Percentiles rank a stretch among this genome's conserved stretches.
Evolutionary conservation across 2,113 vertebrate species (phyloP).

Genomic region (Girardinichthys multiradiatus): DNA sequence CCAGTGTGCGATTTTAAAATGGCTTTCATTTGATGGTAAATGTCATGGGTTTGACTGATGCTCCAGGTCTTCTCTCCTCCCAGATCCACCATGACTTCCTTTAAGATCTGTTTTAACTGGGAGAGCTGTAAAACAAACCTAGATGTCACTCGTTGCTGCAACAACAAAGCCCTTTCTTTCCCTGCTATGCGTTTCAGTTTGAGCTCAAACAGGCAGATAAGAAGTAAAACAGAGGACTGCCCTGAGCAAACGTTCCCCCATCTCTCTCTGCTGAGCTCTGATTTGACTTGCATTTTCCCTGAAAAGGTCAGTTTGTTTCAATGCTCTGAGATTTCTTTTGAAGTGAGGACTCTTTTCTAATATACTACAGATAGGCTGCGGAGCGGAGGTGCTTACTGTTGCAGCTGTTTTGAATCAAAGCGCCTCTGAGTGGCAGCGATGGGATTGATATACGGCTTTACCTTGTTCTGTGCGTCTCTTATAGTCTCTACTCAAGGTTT

Average conservation of each 20-base stretch:
- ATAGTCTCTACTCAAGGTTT: neutral
- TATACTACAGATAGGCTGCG: constrained; percentile 13
- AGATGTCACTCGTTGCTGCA: neutral
- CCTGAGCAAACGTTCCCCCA: constrained; percentile 7
- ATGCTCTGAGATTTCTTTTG: constrained; percentile 35
- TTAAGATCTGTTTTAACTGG: neutral
- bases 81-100: neutral
- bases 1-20: neutral
- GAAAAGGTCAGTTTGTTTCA: constrained; percentile 52
- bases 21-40: constrained; percentile 4
- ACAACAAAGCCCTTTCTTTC: constrained; percentile 1
- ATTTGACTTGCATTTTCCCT: constrained; percentile 33
- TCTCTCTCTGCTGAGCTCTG: constrained; percentile 5
- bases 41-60: constrained; percentile 24
- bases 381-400: constrained; percentile 15
- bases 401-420: constrained; percentile 16
- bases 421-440: constrained; percentile 24
- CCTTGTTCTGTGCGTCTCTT: neutral
- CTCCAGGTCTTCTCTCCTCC: neutral
- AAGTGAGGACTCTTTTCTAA: constrained; percentile 51
- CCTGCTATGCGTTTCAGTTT: constrained; percentile 5
- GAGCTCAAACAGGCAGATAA: constrained; percentile 31
- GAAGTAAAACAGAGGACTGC: constrained; percentile 22
- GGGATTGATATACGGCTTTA: neutral
- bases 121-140: constrained; percentile 1